These are phyloP conservation scores for Apotomis betuletana DNA, from an alignment of 2,888 invertebrate species.

Conservation along the genomic window DNA sequence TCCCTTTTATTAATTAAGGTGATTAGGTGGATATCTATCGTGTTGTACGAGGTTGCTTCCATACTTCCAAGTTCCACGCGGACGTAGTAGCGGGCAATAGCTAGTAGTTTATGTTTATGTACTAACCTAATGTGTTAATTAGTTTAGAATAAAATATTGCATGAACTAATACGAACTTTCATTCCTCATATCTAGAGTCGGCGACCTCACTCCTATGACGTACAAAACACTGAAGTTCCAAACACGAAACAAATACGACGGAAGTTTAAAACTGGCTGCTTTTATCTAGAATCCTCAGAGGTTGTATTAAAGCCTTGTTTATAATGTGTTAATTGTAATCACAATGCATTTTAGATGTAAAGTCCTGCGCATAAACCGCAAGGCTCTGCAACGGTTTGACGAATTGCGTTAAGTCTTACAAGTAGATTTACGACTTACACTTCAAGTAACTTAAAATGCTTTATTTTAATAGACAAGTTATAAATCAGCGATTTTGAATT, in stretches of 20 bases:
- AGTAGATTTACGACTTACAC: not conserved
- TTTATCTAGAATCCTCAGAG: not conserved
- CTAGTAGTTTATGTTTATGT: too few relatives aligned
- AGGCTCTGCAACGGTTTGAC: constrained; percentile 4
- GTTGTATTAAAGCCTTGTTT: not conserved
- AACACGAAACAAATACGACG: not conserved
- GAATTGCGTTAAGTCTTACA: constrained; percentile 16
- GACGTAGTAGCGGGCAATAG: too few relatives aligned
- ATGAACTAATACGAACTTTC: not conserved
- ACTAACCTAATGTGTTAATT: too few relatives aligned
- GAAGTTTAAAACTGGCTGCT: not conserved
- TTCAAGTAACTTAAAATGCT: not conserved
- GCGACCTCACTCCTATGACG: not conserved
- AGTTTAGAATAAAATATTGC: too few relatives aligned
- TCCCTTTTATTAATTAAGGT: too few relatives aligned
- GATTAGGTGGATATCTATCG: too few relatives aligned
- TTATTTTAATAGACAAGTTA: too few relatives aligned
- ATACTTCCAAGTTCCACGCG: too few relatives aligned
- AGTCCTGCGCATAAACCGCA: constrained; percentile 8
- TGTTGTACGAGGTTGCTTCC: too few relatives aligned
- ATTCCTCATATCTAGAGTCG: not conserved
- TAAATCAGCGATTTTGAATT: too few relatives aligned
- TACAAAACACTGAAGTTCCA: not conserved
- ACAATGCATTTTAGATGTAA: not conserved
- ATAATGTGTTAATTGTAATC: not conserved